Base-by-base conservation (phyloP, 2,113 vertebrate species). In the Phylloscopus trochiloides region DNA sequence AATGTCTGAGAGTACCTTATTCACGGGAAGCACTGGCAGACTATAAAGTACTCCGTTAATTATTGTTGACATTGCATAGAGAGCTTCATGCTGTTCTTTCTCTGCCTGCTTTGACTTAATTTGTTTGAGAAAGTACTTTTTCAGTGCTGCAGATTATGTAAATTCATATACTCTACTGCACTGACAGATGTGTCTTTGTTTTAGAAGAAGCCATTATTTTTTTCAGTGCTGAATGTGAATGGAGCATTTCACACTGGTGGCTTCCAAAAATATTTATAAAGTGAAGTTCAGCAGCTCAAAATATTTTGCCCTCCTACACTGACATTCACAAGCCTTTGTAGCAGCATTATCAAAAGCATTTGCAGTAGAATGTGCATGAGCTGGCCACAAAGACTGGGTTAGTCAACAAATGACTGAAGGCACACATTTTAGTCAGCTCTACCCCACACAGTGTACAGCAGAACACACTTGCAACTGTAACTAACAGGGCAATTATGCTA, bases 111-210 rank as follows among this genome's bases (percentile, higher is more conserved):
- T 96, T 9, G 58, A 83, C 90, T 93, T 96, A 94, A 94, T 94
- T 95, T 96, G 86, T 96, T 96, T 96, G 81, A 95, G 75, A 97
- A 96, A 93, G 82, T 94, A 94, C 82, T 92, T 96, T 86, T 95
- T 92, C 82, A 86, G 43, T 88, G 88, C 85, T 92, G 67, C 78
- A 96, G 82, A 90, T 94, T 93, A 88, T 51, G n/a, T 90, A 96
- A 96, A 96, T 90, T 93, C 88, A 90, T 95, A 92, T 82, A 92
- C 58, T 91, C 62, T 92, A 55, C 75, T 79, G 47, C 90, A 94
- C 71, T 95, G 94, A 97, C 90, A 96, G 96, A 97, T 95, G 96
- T 96, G 92, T 84, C 94, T 97, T 96, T 97, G 94, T 96, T 95
- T 95, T 90, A 96, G 90, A 94, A 88, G 67, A 70, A 95, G 63